phyloP scores from a whole-genome alignment of 1,140 invertebrate genomes.

The Lucilia cuprina region DNA sequence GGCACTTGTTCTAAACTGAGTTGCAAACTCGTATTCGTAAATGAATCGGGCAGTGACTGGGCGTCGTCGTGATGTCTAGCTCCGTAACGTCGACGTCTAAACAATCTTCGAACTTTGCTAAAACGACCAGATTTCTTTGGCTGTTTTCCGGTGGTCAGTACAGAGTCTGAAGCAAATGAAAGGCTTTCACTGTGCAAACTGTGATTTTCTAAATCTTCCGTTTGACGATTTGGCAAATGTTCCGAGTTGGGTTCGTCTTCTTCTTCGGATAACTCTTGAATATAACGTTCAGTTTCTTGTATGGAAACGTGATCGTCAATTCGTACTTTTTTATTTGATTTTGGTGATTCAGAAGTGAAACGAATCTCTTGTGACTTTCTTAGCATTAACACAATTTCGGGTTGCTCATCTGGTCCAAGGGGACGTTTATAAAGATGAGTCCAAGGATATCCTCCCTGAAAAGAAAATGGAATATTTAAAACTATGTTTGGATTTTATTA shows the following conservation, averaged over 20 bases:
- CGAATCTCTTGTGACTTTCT: conserved; percentile 61
- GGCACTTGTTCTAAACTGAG: conserved; percentile 50
- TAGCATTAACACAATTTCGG: conserved; percentile 60
- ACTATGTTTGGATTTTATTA: neutral
- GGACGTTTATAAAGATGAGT: conserved; percentile 70
- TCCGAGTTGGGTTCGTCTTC: conserved; percentile 38
- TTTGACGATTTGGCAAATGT: conserved; percentile 46
- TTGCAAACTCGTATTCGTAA: conserved; percentile 51
- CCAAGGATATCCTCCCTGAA: conserved; percentile 73
- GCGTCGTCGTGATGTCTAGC: conserved; percentile 56
- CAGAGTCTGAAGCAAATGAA: conserved; percentile 59
- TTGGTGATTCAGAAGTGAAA: conserved; percentile 58
- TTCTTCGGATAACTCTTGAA: conserved; percentile 58
- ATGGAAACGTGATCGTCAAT: conserved; percentile 59
- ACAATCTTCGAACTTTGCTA: conserved; percentile 44
- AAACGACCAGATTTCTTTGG: conserved; percentile 36
- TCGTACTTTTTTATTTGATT: conserved; percentile 58
- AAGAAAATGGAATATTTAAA: neutral
- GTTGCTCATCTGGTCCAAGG: conserved; percentile 63
- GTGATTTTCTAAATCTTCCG: conserved; percentile 46
- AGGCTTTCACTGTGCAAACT: conserved; percentile 53
- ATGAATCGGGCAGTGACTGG: conserved; percentile 56
- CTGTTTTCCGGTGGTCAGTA: conserved; percentile 49
- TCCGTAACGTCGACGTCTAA: conserved; percentile 50
- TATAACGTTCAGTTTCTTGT: conserved; percentile 59